These are phyloP conservation scores for Drepana arcuata DNA, from an alignment of 1,140 invertebrate genomes.

Conservation along the genomic window DNA sequence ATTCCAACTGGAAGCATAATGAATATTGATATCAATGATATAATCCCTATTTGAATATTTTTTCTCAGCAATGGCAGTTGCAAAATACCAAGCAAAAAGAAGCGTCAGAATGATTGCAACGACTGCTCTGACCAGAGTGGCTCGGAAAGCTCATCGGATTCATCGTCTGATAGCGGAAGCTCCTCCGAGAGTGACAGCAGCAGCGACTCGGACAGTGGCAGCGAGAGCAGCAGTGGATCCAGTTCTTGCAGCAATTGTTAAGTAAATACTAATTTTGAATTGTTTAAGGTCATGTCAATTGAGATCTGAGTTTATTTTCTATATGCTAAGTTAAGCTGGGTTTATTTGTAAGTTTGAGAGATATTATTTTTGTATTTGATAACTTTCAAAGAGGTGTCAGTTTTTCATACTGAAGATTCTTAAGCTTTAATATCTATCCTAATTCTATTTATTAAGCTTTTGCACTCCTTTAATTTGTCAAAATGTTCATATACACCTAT, in stretches of 20 bases:
- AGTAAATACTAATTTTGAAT: not conserved
- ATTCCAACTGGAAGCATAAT: too few species aligned
- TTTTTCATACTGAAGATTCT: too few species aligned
- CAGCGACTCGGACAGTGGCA: constrained; percentile 41
- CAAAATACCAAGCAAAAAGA: constrained; percentile 50
- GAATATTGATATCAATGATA: too few species aligned
- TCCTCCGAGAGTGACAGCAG: constrained; percentile 40
- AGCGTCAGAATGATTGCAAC: constrained; percentile 30
- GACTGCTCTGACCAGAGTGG: constrained; percentile 42
- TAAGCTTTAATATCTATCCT: too few species aligned
- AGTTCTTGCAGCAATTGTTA: constrained; percentile 41
- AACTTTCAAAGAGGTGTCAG: too few species aligned
- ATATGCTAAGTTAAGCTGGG: too few species aligned
- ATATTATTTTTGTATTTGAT: too few species aligned
- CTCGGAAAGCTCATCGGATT: constrained; percentile 42
- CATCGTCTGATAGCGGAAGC: constrained; percentile 31
- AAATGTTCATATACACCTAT: too few species aligned
- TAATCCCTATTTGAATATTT: constrained; percentile 1
- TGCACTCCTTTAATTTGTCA: too few species aligned
- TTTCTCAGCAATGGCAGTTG: constrained; percentile 40
- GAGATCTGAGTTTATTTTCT: constrained; percentile 1
- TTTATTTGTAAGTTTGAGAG: too few species aligned
- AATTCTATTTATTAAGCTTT: too few species aligned
- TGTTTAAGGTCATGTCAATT: not conserved
- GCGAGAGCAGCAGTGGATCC: constrained; percentile 37